phyloP scores from a whole-genome alignment of 2,113 vertebrate species.

The Eulacestoma nigropectus region DNA sequence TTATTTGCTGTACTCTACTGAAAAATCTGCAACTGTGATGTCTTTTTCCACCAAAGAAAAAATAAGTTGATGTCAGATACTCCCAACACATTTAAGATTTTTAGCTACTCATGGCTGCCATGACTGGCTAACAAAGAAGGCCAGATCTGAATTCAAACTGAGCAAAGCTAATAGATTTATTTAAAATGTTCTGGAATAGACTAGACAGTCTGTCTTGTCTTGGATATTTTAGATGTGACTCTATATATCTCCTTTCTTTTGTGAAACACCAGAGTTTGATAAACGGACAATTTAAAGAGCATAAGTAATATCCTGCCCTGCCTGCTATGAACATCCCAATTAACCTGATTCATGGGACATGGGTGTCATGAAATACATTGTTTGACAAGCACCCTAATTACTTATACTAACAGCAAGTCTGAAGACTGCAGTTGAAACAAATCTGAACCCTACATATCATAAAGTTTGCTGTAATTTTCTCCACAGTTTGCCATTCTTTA shows the following conservation, averaged over 20 bases:
- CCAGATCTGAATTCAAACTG: background rate
- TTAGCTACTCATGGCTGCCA: background rate
- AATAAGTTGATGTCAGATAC: background rate
- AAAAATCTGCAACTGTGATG: background rate
- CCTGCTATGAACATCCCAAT: background rate
- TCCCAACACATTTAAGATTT: background rate
- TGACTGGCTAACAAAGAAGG: background rate
- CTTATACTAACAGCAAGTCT: background rate
- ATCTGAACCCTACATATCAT: background rate
- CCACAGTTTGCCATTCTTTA: background rate
- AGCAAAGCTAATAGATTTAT: background rate
- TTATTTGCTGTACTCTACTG: background rate
- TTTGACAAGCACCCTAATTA: slow-evolving; percentile 17
- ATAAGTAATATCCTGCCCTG: background rate
- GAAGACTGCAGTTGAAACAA: background rate
- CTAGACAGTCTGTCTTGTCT: background rate
- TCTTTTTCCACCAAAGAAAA: background rate
- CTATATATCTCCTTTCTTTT: background rate
- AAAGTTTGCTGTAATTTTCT: background rate
- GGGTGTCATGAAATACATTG: background rate
- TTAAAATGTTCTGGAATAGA: background rate
- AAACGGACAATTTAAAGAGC: background rate
- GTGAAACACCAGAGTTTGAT: background rate
- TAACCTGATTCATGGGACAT: background rate
- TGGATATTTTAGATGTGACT: background rate